phyloP scores from a whole-genome alignment of 2,888 invertebrate genomes.

The Autographa pulchrina region DNA sequence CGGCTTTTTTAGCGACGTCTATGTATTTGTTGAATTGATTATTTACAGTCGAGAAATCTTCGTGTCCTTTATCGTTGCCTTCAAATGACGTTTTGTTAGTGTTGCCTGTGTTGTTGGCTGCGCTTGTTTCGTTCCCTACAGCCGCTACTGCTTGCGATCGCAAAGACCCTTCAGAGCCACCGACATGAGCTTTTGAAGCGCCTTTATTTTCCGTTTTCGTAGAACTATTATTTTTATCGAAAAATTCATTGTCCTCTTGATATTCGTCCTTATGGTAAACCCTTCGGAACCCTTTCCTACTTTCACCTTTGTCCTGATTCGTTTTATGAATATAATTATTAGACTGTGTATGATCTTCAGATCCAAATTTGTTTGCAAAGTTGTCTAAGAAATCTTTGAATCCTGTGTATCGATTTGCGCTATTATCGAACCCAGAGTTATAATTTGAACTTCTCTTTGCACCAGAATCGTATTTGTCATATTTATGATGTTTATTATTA shows the following conservation, averaged over 20 bases:
- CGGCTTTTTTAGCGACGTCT: constrained; percentile 72
- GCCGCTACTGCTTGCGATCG: constrained; percentile 70
- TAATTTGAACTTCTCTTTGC: constrained; percentile 62
- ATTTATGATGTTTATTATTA: constrained; percentile 59
- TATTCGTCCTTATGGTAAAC: constrained; percentile 85
- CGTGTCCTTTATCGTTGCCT: constrained; percentile 63
- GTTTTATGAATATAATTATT: constrained; percentile 67
- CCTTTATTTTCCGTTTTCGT: constrained; percentile 71
- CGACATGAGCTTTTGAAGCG: constrained; percentile 64
- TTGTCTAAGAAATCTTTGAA: constrained; percentile 78
- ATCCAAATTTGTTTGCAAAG: constrained; percentile 79
- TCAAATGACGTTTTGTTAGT: constrained; percentile 59
- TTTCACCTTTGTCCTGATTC: constrained; percentile 77
- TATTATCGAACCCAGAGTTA: constrained; percentile 59
- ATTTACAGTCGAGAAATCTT: constrained; percentile 58
- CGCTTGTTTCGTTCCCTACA: constrained; percentile 62
- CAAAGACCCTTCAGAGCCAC: constrained; percentile 72
- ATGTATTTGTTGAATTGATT: constrained; percentile 68
- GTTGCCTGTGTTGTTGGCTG: constrained; percentile 63
- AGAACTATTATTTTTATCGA: constrained; percentile 76
- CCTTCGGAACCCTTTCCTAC: constrained; percentile 78
- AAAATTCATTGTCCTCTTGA: constrained; percentile 82
- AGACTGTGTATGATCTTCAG: constrained; percentile 71
- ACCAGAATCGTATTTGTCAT: constrained; percentile 65
- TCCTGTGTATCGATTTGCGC: constrained; percentile 65